Evolutionary conservation across 2,797 vertebrate genomes (phyloP), one percentile per base, ranked within the genome.

Genomic region (Sparidentex hasta): DNA sequence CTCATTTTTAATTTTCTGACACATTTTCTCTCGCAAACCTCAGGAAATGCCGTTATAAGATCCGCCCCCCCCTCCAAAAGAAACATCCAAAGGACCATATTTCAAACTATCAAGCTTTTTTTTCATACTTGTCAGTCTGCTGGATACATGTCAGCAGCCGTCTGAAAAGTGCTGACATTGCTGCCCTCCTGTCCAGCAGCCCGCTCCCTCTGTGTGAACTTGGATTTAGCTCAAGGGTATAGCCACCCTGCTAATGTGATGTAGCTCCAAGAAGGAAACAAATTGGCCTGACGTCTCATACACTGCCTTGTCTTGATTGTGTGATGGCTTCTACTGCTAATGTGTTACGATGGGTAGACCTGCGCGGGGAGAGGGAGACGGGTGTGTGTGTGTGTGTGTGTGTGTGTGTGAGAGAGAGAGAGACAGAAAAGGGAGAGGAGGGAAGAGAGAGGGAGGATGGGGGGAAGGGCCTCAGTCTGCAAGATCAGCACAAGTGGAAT

Each of bases 401-500:
- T 46, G 72, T 50, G 59, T 7, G 68, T 11, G 59, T 44, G 73
- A 65, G 80, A n/a, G 41, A 67, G 73, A 71, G 72, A 65, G 64
- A 47, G 82, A 43, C 62, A 51, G 76, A 44, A 16, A 83, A 50
- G 57, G 48, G 73, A 11, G 81, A 25, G 65, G 61, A 7, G 80
- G 78, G 11, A 71, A 11, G 69, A n/a, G 79, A 12, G 83, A 62
- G 82, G 71, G 79, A 59, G 87, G 83, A 68, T 89, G 91, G 93
- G 93, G 38, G 93, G 93, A 93, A 90, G 94, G 93, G 94, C 88
- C 87, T 84, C 87, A 89, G 91, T 93, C 92, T 95, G 95, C 94
- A 93, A 94, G 90, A 95, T 95, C 95, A 95, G 95, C 94, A 95
- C 93, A 95, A 95, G 92, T 95, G 94, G 92, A 94, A 95, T 95